Base-by-base conservation (phyloP, 35 echinoderm and acorn worm species). In the Eucidaris tribuloides region DNA sequence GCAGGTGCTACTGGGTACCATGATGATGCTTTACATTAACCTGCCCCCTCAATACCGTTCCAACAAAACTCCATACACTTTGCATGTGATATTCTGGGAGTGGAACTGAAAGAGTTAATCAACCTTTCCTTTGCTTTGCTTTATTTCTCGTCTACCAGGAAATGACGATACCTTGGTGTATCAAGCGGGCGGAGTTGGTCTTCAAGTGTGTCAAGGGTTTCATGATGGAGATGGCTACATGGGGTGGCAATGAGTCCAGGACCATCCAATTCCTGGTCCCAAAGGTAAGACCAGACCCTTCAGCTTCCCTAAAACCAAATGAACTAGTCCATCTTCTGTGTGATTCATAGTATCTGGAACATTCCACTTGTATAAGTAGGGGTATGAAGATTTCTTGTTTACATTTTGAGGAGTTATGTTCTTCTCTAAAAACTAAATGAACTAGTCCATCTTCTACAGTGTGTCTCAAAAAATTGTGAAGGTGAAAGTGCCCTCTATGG, bases 201-300 rank as follows among this genome's bases (percentile, higher is more conserved):
- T 88, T 97, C 19, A 91, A 97, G 40, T 91, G 94, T 66, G 80
- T 92, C 33, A 92, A 97, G 76, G 94, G 94, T 46, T 97, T 97
- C 43, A 96, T 97, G 94, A 97, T 97, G 77, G 94, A 97, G 57
- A 97, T 97, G 94, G 83, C 88, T 19, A 82, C 85, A 36, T 97
- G 80, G 89, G 86, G 89, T 71, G 89, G 94, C 2, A 97, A 81
- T 82, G 89, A 92, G 58, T 84, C 84, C 4, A 83, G 89, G 60
- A 96, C 89, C 13, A 86, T 97, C 29, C 94, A 97, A 65, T 97
- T 92, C 89, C 81, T 97, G 52, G 94, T 97, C 4, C 94, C 94
- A 38, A 91, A 92, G 86, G 94, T 97, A 85, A 80, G 84, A 35
- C 24, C 28, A 3, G 48, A 58, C 24, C 20, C 20, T 2, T 23